Conservation (phyloP, 2,888 invertebrate genomes). For the Odontocerum albicorne region DNA sequence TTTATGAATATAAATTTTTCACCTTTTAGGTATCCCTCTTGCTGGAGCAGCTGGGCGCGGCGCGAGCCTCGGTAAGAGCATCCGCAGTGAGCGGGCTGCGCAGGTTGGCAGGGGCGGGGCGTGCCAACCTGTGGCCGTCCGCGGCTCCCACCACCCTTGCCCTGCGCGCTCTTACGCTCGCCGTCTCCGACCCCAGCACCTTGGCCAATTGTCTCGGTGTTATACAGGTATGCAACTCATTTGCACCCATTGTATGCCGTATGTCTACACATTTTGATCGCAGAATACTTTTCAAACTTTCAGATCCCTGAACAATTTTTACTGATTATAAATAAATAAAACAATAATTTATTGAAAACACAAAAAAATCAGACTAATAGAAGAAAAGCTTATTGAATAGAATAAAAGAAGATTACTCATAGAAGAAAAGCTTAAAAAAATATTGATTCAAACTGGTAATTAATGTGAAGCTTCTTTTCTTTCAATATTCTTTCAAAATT, state of each 20-base stretch:
- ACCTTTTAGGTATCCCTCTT: slow-evolving; percentile 47
- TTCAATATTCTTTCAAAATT: too few relatives aligned
- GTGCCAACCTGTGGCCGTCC: slow-evolving; percentile 32
- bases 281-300: too few relatives aligned
- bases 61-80: slow-evolving; percentile 48
- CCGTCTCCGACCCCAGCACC: slow-evolving; percentile 25
- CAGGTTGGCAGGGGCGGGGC: slow-evolving; percentile 36
- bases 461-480: too few relatives aligned
- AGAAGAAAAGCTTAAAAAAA: too few relatives aligned
- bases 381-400: too few relatives aligned
- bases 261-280: too few relatives aligned
- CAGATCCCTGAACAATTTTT: not conserved
- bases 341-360: too few relatives aligned
- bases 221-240: slow-evolving; percentile 25
- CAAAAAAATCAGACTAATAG: too few relatives aligned
- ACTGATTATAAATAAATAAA: not conserved
- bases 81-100: slow-evolving; percentile 48
- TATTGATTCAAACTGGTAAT: too few relatives aligned
- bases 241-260: too few relatives aligned
- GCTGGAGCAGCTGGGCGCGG: slow-evolving; percentile 47
- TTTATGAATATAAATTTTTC: slow-evolving; percentile 8
- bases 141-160: slow-evolving; percentile 29
- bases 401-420: too few relatives aligned
- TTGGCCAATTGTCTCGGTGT: slow-evolving; percentile 33
- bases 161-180: slow-evolving; percentile 23